Conservation (phyloP, 2,888 invertebrate species). For the Harpalus rubripes region DNA sequence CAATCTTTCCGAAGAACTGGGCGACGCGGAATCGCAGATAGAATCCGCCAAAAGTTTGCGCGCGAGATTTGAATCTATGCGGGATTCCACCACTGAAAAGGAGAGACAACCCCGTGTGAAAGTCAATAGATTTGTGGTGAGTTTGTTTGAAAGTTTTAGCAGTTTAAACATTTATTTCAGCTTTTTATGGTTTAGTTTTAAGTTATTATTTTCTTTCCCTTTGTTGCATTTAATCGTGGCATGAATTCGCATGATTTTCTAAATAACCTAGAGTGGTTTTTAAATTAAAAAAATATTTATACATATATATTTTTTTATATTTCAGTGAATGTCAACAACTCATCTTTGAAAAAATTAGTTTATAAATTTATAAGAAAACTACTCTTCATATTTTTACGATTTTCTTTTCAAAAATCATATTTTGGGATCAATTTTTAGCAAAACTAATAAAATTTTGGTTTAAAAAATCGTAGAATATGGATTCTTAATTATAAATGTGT, state of each 20-base stretch:
- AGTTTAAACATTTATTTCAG: background rate
- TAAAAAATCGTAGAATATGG: background rate
- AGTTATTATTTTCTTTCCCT: background rate
- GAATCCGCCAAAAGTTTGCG: slow-evolving; percentile 93
- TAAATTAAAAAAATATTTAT: background rate
- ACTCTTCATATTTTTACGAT: background rate
- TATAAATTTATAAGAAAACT: background rate
- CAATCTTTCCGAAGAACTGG: slow-evolving; percentile 77
- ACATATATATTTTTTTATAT: background rate
- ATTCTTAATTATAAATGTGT: background rate
- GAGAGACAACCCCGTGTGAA: slow-evolving; percentile 82
- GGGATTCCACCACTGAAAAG: slow-evolving; percentile 79
- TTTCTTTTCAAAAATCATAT: background rate
- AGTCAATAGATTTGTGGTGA: slow-evolving; percentile 96
- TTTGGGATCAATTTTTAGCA: background rate
- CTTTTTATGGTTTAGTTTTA: background rate
- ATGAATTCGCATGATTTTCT: background rate
- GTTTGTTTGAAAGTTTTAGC: slow-evolving; percentile 74
- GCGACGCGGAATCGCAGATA: slow-evolving; percentile 86
- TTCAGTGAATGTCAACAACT: background rate
- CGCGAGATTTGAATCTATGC: slow-evolving; percentile 93
- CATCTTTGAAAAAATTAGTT: background rate
- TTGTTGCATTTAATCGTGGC: background rate
- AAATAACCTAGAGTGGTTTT: background rate
- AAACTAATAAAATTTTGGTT: background rate